Conservation (phyloP, 2,888 invertebrate species). For the Acleris cristana region DNA sequence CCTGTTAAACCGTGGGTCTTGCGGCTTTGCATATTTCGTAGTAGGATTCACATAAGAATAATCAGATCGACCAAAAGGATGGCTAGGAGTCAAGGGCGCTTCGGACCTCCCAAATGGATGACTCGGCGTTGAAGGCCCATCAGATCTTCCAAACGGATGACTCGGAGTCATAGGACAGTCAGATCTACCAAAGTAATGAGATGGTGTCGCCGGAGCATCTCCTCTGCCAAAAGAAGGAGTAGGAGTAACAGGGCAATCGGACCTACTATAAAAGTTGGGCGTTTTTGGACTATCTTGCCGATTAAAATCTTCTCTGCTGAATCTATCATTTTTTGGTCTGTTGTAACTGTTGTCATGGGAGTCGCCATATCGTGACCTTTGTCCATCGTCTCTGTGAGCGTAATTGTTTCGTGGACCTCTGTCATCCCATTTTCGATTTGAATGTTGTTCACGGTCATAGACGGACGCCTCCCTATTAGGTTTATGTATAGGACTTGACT, state of each 20-base stretch:
- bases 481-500: slow-evolving; percentile 23
- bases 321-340: slow-evolving; percentile 47
- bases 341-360: slow-evolving; percentile 46
- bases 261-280: slow-evolving; percentile 46
- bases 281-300: slow-evolving; percentile 48
- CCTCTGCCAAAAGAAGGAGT: slow-evolving; percentile 54
- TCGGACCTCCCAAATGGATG: slow-evolving; percentile 51
- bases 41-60: slow-evolving; percentile 39
- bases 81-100: slow-evolving; percentile 45
- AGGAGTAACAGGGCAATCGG: slow-evolving; percentile 47
- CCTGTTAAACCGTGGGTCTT: slow-evolving; percentile 66
- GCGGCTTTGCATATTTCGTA: slow-evolving; percentile 47
- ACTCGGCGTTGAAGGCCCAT: slow-evolving; percentile 50
- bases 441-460: slow-evolving; percentile 34
- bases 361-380: slow-evolving; percentile 44
- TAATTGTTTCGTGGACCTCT: slow-evolving; percentile 41
- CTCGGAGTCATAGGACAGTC: slow-evolving; percentile 62
- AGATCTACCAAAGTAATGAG: slow-evolving; percentile 54
- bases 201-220: slow-evolving; percentile 55
- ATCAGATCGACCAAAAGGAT: slow-evolving; percentile 46
- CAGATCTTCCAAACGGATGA: slow-evolving; percentile 58
- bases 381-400: slow-evolving; percentile 44
- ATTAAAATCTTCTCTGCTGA: slow-evolving; percentile 35
- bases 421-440: slow-evolving; percentile 46
- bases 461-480: slow-evolving; percentile 36